These are phyloP conservation scores for Odontocolon sp. DNA, from an alignment of 2,888 invertebrate species.

Conservation along the genomic window DNA sequence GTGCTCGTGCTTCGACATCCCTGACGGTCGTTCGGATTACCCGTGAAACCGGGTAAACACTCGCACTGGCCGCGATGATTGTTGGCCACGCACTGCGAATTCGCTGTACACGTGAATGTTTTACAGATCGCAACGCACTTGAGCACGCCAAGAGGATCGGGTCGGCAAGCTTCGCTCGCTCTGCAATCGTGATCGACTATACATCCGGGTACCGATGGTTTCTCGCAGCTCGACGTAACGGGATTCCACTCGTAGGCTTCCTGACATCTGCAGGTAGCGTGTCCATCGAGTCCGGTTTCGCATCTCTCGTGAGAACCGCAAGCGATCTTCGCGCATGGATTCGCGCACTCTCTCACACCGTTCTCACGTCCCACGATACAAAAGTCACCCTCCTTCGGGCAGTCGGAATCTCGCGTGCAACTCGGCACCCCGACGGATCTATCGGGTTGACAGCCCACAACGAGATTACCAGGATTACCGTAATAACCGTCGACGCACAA, in stretches of 20 bases:
- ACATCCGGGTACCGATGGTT: slow-evolving; percentile 93
- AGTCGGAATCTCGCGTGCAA: slow-evolving; percentile 87
- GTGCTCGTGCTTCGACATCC: slow-evolving; percentile 90
- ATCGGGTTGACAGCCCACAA: slow-evolving; percentile 89
- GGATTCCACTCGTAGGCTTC: slow-evolving; percentile 92
- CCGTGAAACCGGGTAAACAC: slow-evolving; percentile 91
- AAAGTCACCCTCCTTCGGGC: slow-evolving; percentile 86
- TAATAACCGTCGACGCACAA: slow-evolving; percentile 91
- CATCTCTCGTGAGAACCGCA: slow-evolving; percentile 93
- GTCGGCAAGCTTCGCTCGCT: slow-evolving; percentile 87
- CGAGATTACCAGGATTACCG: slow-evolving; percentile 91
- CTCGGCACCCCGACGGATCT: slow-evolving; percentile 82
- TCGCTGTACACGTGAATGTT: slow-evolving; percentile 91
- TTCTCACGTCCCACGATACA: slow-evolving; percentile 86
- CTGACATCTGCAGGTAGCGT: slow-evolving; percentile 90
- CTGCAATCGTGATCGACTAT: slow-evolving; percentile 87
- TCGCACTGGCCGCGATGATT: slow-evolving; percentile 91
- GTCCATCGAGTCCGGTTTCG: no score
- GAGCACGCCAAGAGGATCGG: slow-evolving; percentile 92
- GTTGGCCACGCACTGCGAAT: slow-evolving; percentile 90
- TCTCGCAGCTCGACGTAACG: slow-evolving; percentile 90
- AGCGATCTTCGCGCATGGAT: slow-evolving; percentile 90
- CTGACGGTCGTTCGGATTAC: slow-evolving; percentile 94
- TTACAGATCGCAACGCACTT: slow-evolving; percentile 91
- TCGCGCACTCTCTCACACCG: slow-evolving; percentile 87